Percentiles rank a stretch among this genome's conserved stretches.
phyloP scores from a whole-genome alignment of 2,113 vertebrate species.

The Ptilonorhynchus violaceus region DNA sequence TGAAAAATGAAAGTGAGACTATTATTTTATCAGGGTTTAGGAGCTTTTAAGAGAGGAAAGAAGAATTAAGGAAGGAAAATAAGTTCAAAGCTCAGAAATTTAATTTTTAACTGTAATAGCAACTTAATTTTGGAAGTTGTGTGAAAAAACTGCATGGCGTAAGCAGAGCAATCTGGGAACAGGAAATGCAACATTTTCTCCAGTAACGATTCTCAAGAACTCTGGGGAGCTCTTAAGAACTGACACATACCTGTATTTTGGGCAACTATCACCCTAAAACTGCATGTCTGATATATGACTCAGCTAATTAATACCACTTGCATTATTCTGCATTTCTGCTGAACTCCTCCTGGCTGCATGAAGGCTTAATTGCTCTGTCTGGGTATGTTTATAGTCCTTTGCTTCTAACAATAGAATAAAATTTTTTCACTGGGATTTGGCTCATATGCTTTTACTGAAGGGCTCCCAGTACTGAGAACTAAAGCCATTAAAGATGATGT shows the following conservation, averaged over 20 bases:
- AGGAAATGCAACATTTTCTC: rapidly evolving
- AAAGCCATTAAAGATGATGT: neutral
- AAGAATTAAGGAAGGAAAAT: neutral
- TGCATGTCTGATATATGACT: neutral
- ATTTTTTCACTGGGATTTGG: neutral
- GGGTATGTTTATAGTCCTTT: neutral
- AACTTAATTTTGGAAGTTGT: neutral
- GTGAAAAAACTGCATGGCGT: neutral
- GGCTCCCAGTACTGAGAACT: neutral
- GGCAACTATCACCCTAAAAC: neutral
- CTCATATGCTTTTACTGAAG: neutral
- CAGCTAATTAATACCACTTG: neutral
- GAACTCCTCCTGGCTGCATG: neutral
- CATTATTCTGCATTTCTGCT: neutral
- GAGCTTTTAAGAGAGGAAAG: neutral
- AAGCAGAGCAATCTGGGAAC: neutral
- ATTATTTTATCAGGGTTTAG: neutral
- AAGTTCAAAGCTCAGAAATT: neutral
- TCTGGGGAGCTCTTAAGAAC: neutral
- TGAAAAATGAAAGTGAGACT: neutral
- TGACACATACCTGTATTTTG: neutral
- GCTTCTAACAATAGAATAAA: neutral
- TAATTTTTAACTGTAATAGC: neutral
- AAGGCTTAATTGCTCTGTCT: neutral
- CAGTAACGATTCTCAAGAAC: neutral